phyloP scores from a whole-genome alignment of 2,113 vertebrate species.

The Hippolais icterina region DNA sequence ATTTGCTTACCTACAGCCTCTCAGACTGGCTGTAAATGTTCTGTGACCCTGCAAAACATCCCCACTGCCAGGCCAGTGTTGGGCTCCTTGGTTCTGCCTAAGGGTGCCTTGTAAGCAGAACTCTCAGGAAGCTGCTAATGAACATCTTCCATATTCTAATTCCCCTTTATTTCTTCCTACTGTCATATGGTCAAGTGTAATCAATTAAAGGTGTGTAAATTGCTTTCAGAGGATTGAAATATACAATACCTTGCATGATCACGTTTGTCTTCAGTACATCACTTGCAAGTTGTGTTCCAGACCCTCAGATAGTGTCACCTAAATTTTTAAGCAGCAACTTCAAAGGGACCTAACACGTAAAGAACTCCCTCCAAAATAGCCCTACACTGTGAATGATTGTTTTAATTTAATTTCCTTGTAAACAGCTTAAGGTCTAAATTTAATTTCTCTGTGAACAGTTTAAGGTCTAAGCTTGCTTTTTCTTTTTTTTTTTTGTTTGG shows the following conservation, averaged over 20 bases:
- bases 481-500: neutral
- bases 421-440: neutral
- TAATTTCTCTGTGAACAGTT: neutral
- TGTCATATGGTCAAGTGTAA: neutral
- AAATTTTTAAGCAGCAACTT: conserved; percentile 28
- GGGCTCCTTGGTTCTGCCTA: neutral
- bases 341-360: neutral
- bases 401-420: neutral
- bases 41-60: neutral
- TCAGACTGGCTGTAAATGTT: neutral
- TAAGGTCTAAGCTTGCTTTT: neutral
- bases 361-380: neutral
- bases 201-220: neutral
- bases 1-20: neutral
- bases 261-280: neutral
- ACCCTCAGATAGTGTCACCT: neutral
- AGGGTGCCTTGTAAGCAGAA: neutral
- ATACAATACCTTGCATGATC: neutral
- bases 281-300: conserved; percentile 9
- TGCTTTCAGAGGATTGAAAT: neutral
- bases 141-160: neutral
- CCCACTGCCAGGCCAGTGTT: neutral
- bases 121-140: neutral
- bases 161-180: neutral
- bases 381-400: neutral